A percentile compares a stretch with the other conserved stretches of the same genome.
These are phyloP conservation scores for Heliconius erato DNA, from an alignment of 2,888 invertebrate genomes.

Conservation along the genomic window DNA sequence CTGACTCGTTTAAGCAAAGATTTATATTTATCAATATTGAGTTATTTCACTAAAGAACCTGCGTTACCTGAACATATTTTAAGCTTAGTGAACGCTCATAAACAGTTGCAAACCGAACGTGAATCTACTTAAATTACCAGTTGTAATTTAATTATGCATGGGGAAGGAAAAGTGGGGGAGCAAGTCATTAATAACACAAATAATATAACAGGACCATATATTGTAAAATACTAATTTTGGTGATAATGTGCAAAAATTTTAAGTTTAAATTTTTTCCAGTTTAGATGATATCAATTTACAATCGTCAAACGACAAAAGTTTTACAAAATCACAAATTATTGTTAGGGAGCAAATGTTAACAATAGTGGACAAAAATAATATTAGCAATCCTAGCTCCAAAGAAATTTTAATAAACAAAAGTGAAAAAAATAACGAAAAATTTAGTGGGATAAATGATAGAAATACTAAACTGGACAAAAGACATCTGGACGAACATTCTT, in stretches of 20 bases:
- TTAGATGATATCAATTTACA: conserved; percentile 62
- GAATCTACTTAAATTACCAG: conserved; percentile 65
- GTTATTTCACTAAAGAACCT: conserved; percentile 64
- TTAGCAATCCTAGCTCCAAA: conserved; percentile 62
- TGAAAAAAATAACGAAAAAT: conserved; percentile 52
- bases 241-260: conserved; percentile 57
- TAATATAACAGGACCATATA: conserved; percentile 61
- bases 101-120: conserved; percentile 61
- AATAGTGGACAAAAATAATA: conserved; percentile 62
- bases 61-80: conserved; percentile 68
- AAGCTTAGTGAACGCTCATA: conserved; percentile 67
- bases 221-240: conserved; percentile 48
- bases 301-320: conserved; percentile 56
- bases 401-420: conserved; percentile 60
- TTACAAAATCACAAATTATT: conserved; percentile 52
- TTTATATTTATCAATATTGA: conserved; percentile 61
- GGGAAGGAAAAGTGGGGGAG: conserved; percentile 58
- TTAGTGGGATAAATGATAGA: conserved; percentile 55
- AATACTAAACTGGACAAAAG: conserved; percentile 54
- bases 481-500: conserved; percentile 58
- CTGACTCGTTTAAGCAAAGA: conserved; percentile 69
- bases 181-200: conserved; percentile 55
- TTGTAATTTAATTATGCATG: conserved; percentile 63
- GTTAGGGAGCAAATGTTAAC: conserved; percentile 64
- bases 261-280: conserved; percentile 68